Conservation (phyloP, 2,797 vertebrate species). For the Leptoclinus maculatus region DNA sequence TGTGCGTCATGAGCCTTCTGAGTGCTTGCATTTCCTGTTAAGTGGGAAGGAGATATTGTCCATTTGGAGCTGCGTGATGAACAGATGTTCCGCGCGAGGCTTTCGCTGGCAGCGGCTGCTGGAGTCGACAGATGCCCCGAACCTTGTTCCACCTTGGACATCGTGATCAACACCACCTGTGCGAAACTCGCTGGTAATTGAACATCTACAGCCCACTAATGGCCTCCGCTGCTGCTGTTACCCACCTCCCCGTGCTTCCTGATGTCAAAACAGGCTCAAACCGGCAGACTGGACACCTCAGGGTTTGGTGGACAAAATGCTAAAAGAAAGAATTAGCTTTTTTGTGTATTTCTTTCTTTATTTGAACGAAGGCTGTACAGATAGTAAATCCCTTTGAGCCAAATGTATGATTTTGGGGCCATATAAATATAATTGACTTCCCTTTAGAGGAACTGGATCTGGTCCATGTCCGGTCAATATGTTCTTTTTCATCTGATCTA, state of each 20-base stretch:
- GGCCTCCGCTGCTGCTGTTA: constrained; percentile 33
- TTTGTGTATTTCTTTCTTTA: neutral
- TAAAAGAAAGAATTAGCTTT: no score
- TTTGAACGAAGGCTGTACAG: neutral
- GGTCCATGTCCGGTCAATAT: neutral
- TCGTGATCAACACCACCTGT: constrained; percentile 56
- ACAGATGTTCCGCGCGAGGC: constrained; percentile 65
- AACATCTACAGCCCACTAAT: constrained; percentile 59
- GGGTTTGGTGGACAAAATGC: no score
- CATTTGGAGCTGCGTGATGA: constrained; percentile 54
- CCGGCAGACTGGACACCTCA: no score
- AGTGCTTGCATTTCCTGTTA: constrained; percentile 26
- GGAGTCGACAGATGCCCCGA: constrained; percentile 62
- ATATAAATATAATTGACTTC: neutral
- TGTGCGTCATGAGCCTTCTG: neutral
- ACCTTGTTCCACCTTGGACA: constrained; percentile 68
- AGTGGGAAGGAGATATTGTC: constrained; percentile 43
- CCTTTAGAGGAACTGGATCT: neutral
- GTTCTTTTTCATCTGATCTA: neutral
- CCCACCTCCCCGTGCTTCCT: constrained; percentile 25
- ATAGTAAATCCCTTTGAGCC: neutral
- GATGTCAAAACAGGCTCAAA: constrained; percentile 1
- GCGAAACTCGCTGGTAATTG: constrained; percentile 60
- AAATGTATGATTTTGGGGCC: neutral
- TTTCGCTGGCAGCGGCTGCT: constrained; percentile 47